Conservation (phyloP, 2,113 vertebrate species). For the Phasianus colchicus region DNA sequence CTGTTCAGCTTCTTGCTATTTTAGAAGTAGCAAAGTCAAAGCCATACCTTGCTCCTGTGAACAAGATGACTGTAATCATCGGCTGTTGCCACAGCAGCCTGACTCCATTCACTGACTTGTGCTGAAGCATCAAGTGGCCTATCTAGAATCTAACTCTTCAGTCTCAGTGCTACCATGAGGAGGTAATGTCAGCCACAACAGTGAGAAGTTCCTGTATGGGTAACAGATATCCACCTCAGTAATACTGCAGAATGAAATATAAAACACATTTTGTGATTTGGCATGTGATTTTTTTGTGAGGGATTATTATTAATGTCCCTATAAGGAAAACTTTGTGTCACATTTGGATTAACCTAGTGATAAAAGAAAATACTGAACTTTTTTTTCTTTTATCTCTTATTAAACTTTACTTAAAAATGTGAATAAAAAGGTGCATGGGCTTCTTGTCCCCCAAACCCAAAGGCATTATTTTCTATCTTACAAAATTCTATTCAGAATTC, state of each 20-base stretch:
- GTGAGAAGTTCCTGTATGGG: background rate
- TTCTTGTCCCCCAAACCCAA: rapidly evolving
- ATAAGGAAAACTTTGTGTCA: background rate
- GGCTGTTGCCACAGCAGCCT: background rate
- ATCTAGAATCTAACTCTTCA: background rate
- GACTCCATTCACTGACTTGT: background rate
- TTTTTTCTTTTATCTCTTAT: background rate
- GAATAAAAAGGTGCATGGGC: background rate
- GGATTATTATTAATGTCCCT: background rate
- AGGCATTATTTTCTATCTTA: background rate
- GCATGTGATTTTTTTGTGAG: background rate
- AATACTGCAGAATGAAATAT: background rate
- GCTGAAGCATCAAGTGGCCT: background rate
- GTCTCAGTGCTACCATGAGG: background rate
- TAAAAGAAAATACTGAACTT: background rate
- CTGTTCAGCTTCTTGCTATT: background rate
- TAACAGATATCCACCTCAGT: background rate
- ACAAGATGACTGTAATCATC: background rate
- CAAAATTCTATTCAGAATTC: background rate
- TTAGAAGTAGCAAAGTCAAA: background rate
- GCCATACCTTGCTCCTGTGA: background rate
- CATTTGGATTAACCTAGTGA: background rate
- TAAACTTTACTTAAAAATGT: background rate
- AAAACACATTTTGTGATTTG: background rate
- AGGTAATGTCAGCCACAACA: background rate